A percentile compares a stretch with the other conserved stretches of the same genome.
These are phyloP conservation scores for Hoplodrina blanda DNA, from an alignment of 2,888 invertebrate species.

Conservation along the genomic window DNA sequence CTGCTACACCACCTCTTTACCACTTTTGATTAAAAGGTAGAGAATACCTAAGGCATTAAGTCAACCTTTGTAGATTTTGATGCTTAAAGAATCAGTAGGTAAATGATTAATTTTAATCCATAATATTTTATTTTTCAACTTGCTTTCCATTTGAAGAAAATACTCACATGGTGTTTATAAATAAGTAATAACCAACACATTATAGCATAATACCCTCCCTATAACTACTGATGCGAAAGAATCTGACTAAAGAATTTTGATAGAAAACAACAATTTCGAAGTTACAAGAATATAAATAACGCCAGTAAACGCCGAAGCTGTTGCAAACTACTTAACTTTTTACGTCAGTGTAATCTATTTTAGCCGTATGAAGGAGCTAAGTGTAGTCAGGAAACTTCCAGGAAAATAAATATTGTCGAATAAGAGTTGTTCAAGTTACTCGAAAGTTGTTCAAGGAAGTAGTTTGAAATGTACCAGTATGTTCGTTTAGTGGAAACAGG, in stretches of 20 bases:
- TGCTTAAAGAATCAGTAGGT: too few species aligned
- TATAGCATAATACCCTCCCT: too few species aligned
- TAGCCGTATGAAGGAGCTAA: slow-evolving; percentile 57
- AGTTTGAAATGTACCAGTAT: slow-evolving; percentile 45
- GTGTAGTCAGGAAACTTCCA: slow-evolving; percentile 56
- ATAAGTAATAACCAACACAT: too few species aligned
- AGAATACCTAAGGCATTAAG: too few species aligned
- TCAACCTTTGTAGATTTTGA: too few species aligned
- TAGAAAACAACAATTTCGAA: slow-evolving; percentile 31
- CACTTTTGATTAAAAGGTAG: too few species aligned
- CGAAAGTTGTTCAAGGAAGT: slow-evolving; percentile 38
- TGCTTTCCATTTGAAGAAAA: too few species aligned
- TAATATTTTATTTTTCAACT: too few species aligned
- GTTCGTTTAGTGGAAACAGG: slow-evolving; percentile 53
- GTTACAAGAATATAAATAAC: slow-evolving; percentile 48
- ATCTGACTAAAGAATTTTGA: slow-evolving; percentile 22
- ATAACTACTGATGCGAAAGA: background rate
- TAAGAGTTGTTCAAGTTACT: slow-evolving; percentile 50
- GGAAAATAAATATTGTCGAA: slow-evolving; percentile 61
- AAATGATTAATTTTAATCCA: too few species aligned
- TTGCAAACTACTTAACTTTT: slow-evolving; percentile 60
- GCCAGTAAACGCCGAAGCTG: slow-evolving; percentile 35
- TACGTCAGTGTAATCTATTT: slow-evolving; percentile 62
- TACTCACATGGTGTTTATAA: too few species aligned
- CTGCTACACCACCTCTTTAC: too few species aligned